Conservation (phyloP, 2,797 vertebrate genomes). For the Onychomys arenicola region DNA sequence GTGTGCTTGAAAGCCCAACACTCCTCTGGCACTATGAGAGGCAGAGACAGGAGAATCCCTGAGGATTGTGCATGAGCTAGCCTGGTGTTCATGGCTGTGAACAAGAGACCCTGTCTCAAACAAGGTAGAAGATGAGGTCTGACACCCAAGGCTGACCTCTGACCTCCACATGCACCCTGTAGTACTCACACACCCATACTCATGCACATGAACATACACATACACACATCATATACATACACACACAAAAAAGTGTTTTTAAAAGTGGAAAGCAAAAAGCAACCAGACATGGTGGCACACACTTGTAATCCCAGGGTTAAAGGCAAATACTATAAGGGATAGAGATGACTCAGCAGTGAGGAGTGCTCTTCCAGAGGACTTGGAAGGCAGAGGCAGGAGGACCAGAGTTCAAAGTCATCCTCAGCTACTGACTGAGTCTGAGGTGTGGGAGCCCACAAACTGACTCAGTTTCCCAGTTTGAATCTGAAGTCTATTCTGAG, state of each 20-base stretch:
- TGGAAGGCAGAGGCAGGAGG: not conserved
- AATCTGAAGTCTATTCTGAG: too few species aligned
- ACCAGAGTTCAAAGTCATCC: not conserved
- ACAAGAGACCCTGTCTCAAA: not conserved
- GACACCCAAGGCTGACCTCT: not conserved
- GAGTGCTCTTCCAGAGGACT: not conserved
- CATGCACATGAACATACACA: not conserved
- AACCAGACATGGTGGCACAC: not conserved
- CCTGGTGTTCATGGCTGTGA: not conserved
- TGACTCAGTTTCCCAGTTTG: too few species aligned
- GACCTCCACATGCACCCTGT: not conserved
- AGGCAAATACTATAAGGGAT: not conserved
- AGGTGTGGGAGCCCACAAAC: too few species aligned
- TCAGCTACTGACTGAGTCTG: not conserved
- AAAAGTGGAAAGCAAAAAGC: not conserved
- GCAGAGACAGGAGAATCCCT: not conserved
- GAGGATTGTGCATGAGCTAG: not conserved
- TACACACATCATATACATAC: not conserved
- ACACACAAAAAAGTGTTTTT: not conserved
- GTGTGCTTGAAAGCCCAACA: not conserved
- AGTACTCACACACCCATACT: not conserved
- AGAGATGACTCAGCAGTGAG: not conserved
- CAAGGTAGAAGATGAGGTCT: not conserved
- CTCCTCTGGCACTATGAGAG: not conserved
- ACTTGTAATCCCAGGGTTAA: not conserved